These are phyloP conservation scores for Anoplolepis gracilipes DNA, from an alignment of 1,140 invertebrate species.

Conservation along the genomic window DNA sequence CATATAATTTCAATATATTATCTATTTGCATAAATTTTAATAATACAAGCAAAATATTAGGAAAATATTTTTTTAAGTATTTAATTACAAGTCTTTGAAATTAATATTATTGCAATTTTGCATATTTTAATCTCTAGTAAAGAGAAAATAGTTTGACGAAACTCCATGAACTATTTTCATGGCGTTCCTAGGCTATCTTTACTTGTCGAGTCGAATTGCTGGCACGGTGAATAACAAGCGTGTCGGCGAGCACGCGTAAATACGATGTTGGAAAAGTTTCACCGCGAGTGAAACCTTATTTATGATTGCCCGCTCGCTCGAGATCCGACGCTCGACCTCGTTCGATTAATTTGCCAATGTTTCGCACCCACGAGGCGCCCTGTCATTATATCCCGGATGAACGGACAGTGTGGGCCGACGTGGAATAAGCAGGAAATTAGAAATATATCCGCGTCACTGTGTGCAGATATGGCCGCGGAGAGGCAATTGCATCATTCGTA, in stretches of 20 bases:
- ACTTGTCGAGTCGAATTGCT: background rate
- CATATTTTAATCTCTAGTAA: background rate
- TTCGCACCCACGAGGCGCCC: conserved; percentile 69
- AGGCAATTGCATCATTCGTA: conserved; percentile 50
- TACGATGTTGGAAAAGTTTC: conserved; percentile 63
- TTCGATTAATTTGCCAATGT: conserved; percentile 72
- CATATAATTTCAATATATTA: too few species aligned
- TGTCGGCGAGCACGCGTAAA: conserved; percentile 11
- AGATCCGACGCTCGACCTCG: conserved; percentile 67
- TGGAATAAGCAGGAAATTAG: conserved; percentile 73
- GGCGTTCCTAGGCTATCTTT: background rate
- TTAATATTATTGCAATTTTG: background rate
- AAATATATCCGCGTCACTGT: conserved; percentile 65
- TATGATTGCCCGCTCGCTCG: background rate
- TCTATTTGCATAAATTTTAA: too few species aligned
- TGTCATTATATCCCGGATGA: conserved; percentile 66
- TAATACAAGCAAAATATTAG: too few species aligned
- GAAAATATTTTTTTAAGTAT: too few species aligned
- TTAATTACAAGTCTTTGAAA: too few species aligned
- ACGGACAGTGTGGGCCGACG: conserved; percentile 61
- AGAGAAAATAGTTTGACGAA: background rate
- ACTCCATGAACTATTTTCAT: background rate
- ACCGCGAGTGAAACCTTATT: conserved; percentile 66
- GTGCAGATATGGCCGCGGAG: conserved; percentile 42
- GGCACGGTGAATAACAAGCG: conserved; percentile 10